phyloP scores from a whole-genome alignment of 1,140 invertebrate genomes.

The Melanaphis sacchari region DNA sequence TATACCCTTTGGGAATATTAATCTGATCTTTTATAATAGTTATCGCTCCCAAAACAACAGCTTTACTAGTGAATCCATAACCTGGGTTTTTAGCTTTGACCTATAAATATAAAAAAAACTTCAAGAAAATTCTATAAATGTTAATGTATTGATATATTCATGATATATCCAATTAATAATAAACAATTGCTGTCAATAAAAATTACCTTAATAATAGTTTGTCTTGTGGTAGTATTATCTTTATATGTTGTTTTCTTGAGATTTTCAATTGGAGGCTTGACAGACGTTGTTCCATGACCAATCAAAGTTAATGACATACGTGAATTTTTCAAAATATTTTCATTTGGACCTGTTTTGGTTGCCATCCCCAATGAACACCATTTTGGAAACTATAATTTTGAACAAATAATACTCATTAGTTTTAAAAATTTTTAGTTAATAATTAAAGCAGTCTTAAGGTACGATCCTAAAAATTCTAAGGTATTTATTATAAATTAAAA shows the following conservation, averaged over 20 bases:
- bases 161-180: neutral
- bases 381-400: neutral
- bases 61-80: constrained; percentile 81
- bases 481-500: neutral
- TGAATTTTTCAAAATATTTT: neutral
- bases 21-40: constrained; percentile 75
- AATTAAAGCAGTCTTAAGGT: neutral
- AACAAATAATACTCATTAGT: neutral
- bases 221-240: neutral
- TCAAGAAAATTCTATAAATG: neutral
- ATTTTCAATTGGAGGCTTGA: neutral
- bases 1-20: constrained; percentile 30
- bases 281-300: neutral
- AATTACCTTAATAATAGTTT: constrained; percentile 9
- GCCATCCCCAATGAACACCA: neutral
- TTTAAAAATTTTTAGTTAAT: neutral
- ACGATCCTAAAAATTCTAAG: neutral
- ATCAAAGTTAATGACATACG: constrained; percentile 25
- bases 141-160: neutral
- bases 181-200: neutral
- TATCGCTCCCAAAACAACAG: constrained; percentile 75
- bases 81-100: constrained; percentile 75
- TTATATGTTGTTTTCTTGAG: neutral
- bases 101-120: constrained; percentile 58
- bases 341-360: neutral